Evolutionary conservation across 2,888 invertebrate species (phyloP).

Genomic region (Cosmia pyralina): DNA sequence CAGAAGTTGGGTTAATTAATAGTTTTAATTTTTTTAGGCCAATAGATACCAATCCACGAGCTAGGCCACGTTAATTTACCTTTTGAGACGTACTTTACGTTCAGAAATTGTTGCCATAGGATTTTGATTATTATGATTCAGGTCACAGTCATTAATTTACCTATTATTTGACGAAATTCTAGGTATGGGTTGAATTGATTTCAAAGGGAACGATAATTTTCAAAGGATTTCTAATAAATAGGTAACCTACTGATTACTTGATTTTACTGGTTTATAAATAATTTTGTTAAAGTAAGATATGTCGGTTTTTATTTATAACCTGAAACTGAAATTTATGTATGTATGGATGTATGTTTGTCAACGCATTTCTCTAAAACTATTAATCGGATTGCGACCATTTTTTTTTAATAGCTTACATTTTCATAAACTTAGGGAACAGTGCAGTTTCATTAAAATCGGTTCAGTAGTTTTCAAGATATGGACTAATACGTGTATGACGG

Average conservation of each 20-base stretch:
- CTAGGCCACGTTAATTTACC: background rate
- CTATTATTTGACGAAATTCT: background rate
- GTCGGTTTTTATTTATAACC: background rate
- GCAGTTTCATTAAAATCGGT: too few species aligned
- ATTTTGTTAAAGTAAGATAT: background rate
- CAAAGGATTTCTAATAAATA: too few species aligned
- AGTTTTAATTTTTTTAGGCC: background rate
- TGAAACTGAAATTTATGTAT: too few species aligned
- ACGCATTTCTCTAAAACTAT: too few species aligned
- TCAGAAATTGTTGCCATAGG: background rate
- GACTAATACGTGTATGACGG: too few species aligned
- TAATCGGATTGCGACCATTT: too few species aligned
- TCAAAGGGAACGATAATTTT: background rate
- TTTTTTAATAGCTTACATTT: too few species aligned
- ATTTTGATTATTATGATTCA: background rate
- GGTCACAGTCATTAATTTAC: background rate
- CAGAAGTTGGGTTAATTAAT: slow-evolving; percentile 25
- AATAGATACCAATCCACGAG: background rate
- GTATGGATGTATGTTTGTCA: too few species aligned
- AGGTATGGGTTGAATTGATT: background rate
- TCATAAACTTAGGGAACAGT: too few species aligned
- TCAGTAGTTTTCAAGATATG: too few species aligned
- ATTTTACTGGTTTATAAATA: background rate
- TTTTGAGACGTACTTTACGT: background rate
- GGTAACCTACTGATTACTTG: background rate